Evolutionary conservation across 2,888 invertebrate genomes (phyloP), one percentile per base, ranked within the genome.

Genomic region (Cybosia mesomella): DNA sequence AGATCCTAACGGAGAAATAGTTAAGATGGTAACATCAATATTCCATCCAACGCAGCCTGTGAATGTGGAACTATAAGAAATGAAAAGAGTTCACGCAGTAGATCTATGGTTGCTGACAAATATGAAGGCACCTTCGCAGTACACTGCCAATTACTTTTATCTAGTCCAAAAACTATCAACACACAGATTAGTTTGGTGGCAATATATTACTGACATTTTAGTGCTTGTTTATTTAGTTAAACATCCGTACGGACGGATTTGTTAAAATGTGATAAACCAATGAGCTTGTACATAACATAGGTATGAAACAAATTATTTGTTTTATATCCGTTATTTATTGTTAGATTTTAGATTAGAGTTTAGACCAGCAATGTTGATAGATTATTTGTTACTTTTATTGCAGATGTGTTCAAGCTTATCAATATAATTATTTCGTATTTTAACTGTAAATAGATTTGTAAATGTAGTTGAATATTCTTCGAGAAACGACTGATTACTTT

Each of bases 241-340:
- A 43, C n/a, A 58, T 28, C 58, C 24, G 58, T 32, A 18, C 11
- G 4, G 4, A 24, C 54, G 54, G 54, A 55, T 21, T 55, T 55
- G 24, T 64, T 67, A 84, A 94, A 93, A 92, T 95, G 95, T 95
- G 95, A 95, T 95, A 95, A 91, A 89, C 86, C 87, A 86, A 93
- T 91, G 94, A 95, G 94, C 94, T 94, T 94, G 94, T 95, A 94
- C 86, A 94, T 94, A 94, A 84, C 81, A 89, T 89, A 90, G 87
- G 81, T 87, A 87, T 84, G 74, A 74, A 85, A 70, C 15, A 83
- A 82, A 84, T 87, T 85, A 84, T 85, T 89, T 87, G 85, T 87
- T 84, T 84, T 89, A 87, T 88, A 85, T 82, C 83, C 91, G 84
- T 89, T 92, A 92, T 91, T 90, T 92, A 91, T 89, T 89, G 83